These are phyloP conservation scores for Esox lucius DNA, from an alignment of 2,797 vertebrate genomes.

Conservation along the genomic window DNA sequence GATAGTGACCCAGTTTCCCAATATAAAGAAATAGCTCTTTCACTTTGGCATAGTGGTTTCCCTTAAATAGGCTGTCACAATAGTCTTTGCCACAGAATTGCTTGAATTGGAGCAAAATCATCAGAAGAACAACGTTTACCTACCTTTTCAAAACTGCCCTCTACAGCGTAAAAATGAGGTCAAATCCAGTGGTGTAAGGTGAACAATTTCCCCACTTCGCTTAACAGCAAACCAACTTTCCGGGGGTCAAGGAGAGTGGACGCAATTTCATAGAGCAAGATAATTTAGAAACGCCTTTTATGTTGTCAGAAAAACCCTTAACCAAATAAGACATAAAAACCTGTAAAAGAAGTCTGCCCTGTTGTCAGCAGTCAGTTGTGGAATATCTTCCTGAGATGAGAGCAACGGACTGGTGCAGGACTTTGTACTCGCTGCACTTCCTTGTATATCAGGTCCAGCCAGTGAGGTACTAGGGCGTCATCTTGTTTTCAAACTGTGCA, in stretches of 20 bases:
- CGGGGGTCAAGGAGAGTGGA: constrained; percentile 17
- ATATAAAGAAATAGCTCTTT: background rate
- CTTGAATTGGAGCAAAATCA: background rate
- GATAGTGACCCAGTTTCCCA: background rate
- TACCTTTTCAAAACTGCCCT: constrained; percentile 47
- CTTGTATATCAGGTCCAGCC: constrained; percentile 15
- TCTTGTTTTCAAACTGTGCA: constrained; percentile 51
- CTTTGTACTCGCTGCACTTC: constrained; percentile 10
- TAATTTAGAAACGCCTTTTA: constrained; percentile 31
- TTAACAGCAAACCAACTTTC: constrained; percentile 19
- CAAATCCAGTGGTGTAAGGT: background rate
- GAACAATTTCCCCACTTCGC: background rate
- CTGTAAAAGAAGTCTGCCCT: background rate
- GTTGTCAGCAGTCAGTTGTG: background rate
- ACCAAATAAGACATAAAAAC: background rate
- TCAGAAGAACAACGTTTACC: constrained; percentile 35
- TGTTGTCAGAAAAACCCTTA: constrained; percentile 12
- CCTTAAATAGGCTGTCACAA: background rate
- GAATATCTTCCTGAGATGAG: background rate
- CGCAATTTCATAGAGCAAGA: constrained; percentile 44
- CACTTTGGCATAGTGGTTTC: background rate
- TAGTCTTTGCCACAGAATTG: background rate
- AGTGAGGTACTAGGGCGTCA: constrained; percentile 49
- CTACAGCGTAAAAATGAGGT: constrained; percentile 9
- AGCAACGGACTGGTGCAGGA: constrained; percentile 9